A percentile compares a stretch with the other conserved stretches of the same genome.
Evolutionary conservation across 2,888 invertebrate genomes (phyloP).

Genomic region (Macrosoma leucophasiata): DNA sequence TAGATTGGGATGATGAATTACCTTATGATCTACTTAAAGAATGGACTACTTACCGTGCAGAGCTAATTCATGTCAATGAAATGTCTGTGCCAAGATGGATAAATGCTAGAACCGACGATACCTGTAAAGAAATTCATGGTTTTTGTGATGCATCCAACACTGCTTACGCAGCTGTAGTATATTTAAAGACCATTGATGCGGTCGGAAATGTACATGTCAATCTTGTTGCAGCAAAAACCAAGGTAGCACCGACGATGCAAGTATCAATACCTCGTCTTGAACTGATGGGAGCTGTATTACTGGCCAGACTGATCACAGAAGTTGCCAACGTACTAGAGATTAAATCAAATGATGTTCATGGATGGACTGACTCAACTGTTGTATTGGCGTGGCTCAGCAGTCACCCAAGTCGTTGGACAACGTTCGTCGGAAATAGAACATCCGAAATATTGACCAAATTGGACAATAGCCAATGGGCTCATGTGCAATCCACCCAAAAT

Average conservation of each 20-base stretch:
- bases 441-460: constrained; percentile 13
- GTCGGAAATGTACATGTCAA: constrained; percentile 9
- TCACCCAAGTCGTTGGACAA: constrained; percentile 18
- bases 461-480: constrained; percentile 14
- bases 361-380: constrained; percentile 19
- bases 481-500: constrained; percentile 16
- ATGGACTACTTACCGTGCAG: constrained; percentile 5
- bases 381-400: constrained; percentile 18
- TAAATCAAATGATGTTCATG: constrained; percentile 5
- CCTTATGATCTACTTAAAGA: constrained; percentile 6
- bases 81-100: constrained; percentile 14
- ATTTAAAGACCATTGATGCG: constrained; percentile 15
- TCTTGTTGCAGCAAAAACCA: constrained; percentile 20
- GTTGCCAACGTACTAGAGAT: constrained; percentile 13
- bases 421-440: constrained; percentile 19
- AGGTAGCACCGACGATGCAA: constrained; percentile 26
- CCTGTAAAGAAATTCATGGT: constrained; percentile 21
- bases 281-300: constrained; percentile 24
- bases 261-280: constrained; percentile 25
- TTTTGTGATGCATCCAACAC: constrained; percentile 23
- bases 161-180: constrained; percentile 24
- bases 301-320: constrained; percentile 15
- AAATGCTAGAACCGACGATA: constrained; percentile 2
- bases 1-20: constrained; percentile 23
- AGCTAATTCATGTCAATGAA: constrained; percentile 8